Conservation (phyloP, 2,113 vertebrate genomes). For the Grallaria varia region DNA sequence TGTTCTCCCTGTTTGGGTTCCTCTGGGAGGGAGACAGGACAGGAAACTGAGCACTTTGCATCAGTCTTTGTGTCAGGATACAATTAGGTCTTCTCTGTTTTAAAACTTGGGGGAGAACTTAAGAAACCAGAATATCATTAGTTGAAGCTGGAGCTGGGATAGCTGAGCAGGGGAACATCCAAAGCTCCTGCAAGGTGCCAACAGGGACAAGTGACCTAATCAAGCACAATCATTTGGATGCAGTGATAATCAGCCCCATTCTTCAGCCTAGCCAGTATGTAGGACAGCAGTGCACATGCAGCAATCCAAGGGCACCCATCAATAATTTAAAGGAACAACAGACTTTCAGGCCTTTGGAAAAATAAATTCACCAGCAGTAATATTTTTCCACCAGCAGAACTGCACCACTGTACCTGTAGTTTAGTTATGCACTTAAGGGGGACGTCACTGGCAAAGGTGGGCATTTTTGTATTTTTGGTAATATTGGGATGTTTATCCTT, state of each 20-base stretch:
- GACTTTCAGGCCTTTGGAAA: not conserved
- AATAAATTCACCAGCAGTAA: not conserved
- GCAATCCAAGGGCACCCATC: not conserved
- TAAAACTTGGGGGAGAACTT: not conserved
- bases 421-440: not conserved
- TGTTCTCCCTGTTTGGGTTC: not conserved
- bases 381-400: not conserved
- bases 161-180: not conserved
- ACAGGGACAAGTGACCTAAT: not conserved
- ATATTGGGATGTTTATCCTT: not conserved
- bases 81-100: not conserved
- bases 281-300: not conserved
- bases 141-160: not conserved
- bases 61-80: not conserved
- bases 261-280: not conserved
- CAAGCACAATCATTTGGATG: not conserved
- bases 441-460: not conserved
- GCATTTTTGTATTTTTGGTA: not conserved
- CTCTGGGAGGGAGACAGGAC: not conserved
- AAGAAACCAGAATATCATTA: not conserved
- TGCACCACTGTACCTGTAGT: not conserved
- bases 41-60: not conserved
- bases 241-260: not conserved
- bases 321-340: slow-evolving; percentile 17
- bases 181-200: not conserved